These are phyloP conservation scores for Leptosomus discolor DNA, from an alignment of 2,113 vertebrate species.

Conservation along the genomic window DNA sequence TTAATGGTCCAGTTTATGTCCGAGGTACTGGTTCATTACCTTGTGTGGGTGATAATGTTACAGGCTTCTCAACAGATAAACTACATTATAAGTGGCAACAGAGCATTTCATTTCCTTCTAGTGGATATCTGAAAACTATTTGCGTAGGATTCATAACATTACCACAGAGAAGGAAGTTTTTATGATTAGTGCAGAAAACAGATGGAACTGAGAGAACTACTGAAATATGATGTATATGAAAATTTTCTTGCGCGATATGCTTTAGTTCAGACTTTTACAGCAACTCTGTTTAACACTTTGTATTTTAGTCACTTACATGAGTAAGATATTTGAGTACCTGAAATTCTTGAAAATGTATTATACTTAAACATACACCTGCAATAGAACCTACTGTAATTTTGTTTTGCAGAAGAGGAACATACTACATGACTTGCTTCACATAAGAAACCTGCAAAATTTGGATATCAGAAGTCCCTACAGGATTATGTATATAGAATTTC, in stretches of 20 bases:
- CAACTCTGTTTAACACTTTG: background rate
- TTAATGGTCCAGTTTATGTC: constrained; percentile 7
- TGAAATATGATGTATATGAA: background rate
- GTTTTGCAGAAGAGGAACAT: background rate
- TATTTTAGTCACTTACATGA: background rate
- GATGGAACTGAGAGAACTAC: background rate
- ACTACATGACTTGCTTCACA: background rate
- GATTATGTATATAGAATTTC: background rate
- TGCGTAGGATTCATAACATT: background rate
- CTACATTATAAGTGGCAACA: background rate
- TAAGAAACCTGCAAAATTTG: background rate
- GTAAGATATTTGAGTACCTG: background rate
- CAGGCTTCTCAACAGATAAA: background rate
- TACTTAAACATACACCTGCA: background rate
- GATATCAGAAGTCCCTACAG: background rate
- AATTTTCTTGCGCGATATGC: rapidly evolving
- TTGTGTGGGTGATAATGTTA: background rate
- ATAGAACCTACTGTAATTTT: background rate
- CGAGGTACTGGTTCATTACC: constrained; percentile 4
- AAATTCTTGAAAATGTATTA: background rate
- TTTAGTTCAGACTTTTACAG: background rate
- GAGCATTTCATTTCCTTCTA: background rate
- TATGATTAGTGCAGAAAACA: background rate
- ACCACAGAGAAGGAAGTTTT: background rate
- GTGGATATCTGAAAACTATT: background rate